Conservation (phyloP, 2,113 vertebrate species). For the Hassar affinis region DNA sequence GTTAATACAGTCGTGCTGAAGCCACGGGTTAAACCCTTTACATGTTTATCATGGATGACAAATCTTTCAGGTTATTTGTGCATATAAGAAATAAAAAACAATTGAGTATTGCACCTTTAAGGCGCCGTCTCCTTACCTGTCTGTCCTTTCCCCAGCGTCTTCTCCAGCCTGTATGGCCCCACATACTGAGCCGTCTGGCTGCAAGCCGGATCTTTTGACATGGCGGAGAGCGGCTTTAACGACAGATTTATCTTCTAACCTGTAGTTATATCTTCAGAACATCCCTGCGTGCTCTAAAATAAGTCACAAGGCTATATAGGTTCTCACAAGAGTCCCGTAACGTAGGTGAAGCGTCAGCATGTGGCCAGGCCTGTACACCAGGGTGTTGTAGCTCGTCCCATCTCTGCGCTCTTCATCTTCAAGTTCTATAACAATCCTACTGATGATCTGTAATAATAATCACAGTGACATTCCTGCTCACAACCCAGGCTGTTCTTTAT, state of each 20-base stretch:
- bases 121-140: slow-evolving; percentile 65
- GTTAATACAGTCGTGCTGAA: background rate
- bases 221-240: slow-evolving; percentile 57
- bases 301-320: background rate
- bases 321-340: background rate
- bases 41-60: background rate
- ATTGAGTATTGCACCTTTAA: background rate
- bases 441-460: background rate
- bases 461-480: background rate
- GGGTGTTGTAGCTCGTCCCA: slow-evolving; percentile 8
- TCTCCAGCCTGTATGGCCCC: slow-evolving; percentile 77
- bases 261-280: background rate
- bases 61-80: background rate
- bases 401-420: background rate
- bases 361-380: slow-evolving; percentile 22
- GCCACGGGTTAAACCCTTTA: background rate
- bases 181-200: slow-evolving; percentile 79
- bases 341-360: slow-evolving; percentile 7
- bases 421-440: background rate
- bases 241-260: background rate
- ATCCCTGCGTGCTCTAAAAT: slow-evolving; percentile 1
- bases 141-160: slow-evolving; percentile 79
- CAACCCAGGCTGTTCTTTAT: background rate
- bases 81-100: background rate
- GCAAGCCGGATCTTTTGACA: slow-evolving; percentile 77